Base-by-base conservation (phyloP, 2,888 invertebrate species). In the Augiades crinisus region DNA sequence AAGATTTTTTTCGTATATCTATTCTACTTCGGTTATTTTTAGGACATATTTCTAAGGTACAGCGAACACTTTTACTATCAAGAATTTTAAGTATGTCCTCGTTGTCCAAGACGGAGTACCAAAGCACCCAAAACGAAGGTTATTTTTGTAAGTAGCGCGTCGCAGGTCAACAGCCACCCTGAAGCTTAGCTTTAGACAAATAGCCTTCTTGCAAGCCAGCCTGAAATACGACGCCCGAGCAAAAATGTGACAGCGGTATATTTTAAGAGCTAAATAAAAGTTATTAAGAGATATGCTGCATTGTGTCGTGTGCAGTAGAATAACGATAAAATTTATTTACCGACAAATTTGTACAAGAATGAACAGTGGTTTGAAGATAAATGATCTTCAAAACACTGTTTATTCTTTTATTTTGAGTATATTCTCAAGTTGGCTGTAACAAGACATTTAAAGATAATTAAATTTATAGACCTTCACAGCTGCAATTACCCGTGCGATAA, bases 161-260 rank as follows among this genome's bases (percentile, higher is more conserved):
- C 24, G 21, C 38, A 47, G 30, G 37, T 47, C 47, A 47, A 47
- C 38, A 47, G 21, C 10, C 16, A 13, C 47, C 30, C 36, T 46
- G 36, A n/a, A 38, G 47, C 47, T 38, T 47, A 37, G 37, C 30
- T 30, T 47, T 19, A 38, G 38, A 47, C 30, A 47, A 47, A 47
- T 47, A 47, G 47, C 38, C 30, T 30, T 38, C 47, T 47, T 47
- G 30, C 37, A 31, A 38, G 37, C 47, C 30, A 31, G 21, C 47
- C 19, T 47, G 38, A 47, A 38, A 38, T 47, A 47, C 47, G 37
- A 30, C 21, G 19, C 31, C 8, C 16, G 16, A 14, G 38, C 10
- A 14, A 33, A 40, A 47, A 40, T 47, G 22, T 33, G 38, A 47
- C 47, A 22, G 12, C 37, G 21, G 31, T 47, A 40, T 21, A 40